Conservation (phyloP, 2,888 invertebrate genomes). For the Noctuana brunneofusca region DNA sequence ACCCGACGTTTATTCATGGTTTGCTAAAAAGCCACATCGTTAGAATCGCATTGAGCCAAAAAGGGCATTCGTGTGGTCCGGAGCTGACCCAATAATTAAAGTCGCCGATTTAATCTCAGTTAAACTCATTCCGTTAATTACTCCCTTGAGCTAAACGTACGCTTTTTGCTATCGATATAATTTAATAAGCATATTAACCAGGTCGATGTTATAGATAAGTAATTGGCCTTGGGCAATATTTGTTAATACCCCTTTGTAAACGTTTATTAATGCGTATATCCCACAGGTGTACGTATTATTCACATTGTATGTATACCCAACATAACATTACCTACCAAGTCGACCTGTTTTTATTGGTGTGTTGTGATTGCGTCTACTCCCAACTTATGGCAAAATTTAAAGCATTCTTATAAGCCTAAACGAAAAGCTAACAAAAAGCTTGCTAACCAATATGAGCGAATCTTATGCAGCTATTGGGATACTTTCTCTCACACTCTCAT, state of each 20-base stretch:
- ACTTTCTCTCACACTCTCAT: conserved; percentile 24
- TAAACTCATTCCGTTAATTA: conserved; percentile 81
- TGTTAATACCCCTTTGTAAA: conserved; percentile 54
- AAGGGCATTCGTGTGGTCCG: conserved; percentile 44
- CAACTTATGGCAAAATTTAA: neutral
- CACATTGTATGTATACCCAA: neutral
- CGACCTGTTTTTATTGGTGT: too few species aligned
- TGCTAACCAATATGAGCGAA: neutral
- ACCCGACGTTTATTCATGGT: neutral
- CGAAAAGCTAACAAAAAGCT: neutral
- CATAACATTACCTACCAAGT: neutral
- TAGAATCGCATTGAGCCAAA: conserved; percentile 43
- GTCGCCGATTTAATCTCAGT: conserved; percentile 74
- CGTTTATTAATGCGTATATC: conserved; percentile 7
- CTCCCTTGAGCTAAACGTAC: conserved; percentile 81
- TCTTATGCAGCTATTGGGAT: conserved; percentile 11
- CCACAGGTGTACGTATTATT: conserved; percentile 12
- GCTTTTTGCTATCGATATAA: conserved; percentile 79
- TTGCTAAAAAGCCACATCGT: conserved; percentile 16
- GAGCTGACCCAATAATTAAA: conserved; percentile 73
- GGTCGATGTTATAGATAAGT: conserved; percentile 76
- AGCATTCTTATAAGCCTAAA: neutral
- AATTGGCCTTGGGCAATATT: conserved; percentile 64
- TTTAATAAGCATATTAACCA: conserved; percentile 81
- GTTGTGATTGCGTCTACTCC: too few species aligned